phyloP scores from a whole-genome alignment of 53 echinoderm and acorn worm genomes.

The Holothuria scabra region DNA sequence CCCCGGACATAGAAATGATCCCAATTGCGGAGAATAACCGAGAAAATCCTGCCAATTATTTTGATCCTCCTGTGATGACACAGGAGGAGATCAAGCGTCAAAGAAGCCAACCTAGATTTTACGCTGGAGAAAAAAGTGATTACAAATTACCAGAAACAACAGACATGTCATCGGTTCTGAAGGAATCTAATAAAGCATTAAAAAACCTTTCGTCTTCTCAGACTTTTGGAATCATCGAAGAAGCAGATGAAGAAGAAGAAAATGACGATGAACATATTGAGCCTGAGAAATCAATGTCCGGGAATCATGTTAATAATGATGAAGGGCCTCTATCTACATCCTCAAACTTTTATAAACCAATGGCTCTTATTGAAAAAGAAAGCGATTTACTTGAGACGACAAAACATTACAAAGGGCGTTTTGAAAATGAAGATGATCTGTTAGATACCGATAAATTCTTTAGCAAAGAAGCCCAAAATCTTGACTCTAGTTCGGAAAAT shows the following conservation, averaged over 20 bases:
- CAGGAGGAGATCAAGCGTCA: constrained; percentile 74
- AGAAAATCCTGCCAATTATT: constrained; percentile 91
- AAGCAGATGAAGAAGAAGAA: constrained; percentile 49
- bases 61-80: constrained; percentile 80
- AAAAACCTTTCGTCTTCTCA: constrained; percentile 9
- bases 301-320: not conserved
- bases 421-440: constrained; percentile 5
- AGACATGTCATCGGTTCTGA: constrained; percentile 26
- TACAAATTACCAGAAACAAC: constrained; percentile 64
- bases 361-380: no score
- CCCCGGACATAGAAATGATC: constrained; percentile 70
- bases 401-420: constrained; percentile 1
- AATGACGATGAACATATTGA: not conserved
- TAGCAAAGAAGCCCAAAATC: constrained; percentile 11
- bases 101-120: constrained; percentile 83
- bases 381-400: not conserved
- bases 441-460: constrained; percentile 39
- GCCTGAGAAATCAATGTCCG: not conserved
- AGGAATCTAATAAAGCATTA: constrained; percentile 45
- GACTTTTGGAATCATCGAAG: constrained; percentile 45
- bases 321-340: not conserved
- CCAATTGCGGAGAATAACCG: constrained; percentile 64
- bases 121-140: constrained; percentile 73
- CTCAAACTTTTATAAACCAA: constrained; percentile 9
- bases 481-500: constrained; percentile 24